Evolutionary conservation across 2,797 vertebrate genomes (phyloP).

Genomic region (Cyprinodon diabolis): DNA sequence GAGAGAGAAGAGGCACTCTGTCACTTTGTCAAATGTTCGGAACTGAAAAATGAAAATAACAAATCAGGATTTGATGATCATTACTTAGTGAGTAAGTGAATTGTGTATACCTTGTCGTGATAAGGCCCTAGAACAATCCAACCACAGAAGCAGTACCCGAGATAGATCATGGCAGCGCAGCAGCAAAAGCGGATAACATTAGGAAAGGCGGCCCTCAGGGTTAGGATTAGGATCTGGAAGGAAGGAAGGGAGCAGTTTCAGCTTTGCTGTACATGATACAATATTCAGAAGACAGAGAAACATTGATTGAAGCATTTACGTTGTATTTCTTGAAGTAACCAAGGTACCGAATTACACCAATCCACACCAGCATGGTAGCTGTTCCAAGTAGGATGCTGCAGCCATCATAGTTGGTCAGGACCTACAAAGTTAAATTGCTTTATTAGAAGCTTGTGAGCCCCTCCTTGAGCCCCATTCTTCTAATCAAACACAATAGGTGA

Average conservation of each 20-base stretch:
- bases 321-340: constrained; percentile 97
- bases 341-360: constrained; percentile 94
- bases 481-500: background rate
- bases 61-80: background rate
- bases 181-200: constrained; percentile 92
- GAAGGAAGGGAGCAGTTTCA: constrained; percentile 17
- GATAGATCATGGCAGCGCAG: constrained; percentile 94
- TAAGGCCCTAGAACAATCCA: constrained; percentile 98
- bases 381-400: constrained; percentile 94
- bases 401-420: constrained; percentile 90
- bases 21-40: constrained; percentile 88
- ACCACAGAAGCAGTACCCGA: constrained; percentile 97
- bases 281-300: background rate
- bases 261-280: background rate
- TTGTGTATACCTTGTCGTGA: constrained; percentile 88
- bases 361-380: constrained; percentile 93
- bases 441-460: background rate
- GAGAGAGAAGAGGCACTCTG: constrained; percentile 93
- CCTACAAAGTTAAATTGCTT: constrained; percentile 71
- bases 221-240: constrained; percentile 91
- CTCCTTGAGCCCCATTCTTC: background rate
- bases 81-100: background rate
- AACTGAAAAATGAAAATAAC: constrained; percentile 79
- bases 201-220: constrained; percentile 89
- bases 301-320: constrained; percentile 74